phyloP scores from a whole-genome alignment of 2,113 vertebrate species.

The Plectropomus leopardus region DNA sequence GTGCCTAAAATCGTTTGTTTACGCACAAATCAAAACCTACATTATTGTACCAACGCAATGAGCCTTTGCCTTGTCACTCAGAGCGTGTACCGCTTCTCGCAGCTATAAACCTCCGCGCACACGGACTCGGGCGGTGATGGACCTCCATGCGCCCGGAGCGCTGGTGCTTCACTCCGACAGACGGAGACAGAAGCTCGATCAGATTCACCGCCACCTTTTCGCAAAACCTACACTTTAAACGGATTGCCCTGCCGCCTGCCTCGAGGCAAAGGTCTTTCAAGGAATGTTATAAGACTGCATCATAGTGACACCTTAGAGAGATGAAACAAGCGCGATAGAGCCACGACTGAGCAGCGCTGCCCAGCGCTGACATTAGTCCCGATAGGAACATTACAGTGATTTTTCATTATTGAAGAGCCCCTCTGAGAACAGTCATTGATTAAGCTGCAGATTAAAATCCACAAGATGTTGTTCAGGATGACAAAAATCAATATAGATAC shows the following conservation, averaged over 20 bases:
- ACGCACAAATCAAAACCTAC: not conserved
- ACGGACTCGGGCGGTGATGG: not conserved
- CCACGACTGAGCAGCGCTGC: not conserved
- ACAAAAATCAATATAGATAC: conserved; percentile 11
- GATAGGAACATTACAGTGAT: not conserved
- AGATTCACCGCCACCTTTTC: not conserved
- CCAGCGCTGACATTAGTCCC: not conserved
- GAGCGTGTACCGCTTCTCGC: not conserved
- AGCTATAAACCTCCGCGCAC: not conserved
- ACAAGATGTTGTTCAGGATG: conserved; percentile 16
- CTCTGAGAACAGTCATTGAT: conserved; percentile 21
- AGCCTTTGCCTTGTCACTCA: not conserved
- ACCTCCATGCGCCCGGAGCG: conserved; percentile 1
- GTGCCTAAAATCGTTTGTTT: conserved; percentile 28
- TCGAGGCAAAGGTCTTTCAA: not conserved
- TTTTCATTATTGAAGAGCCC: not conserved
- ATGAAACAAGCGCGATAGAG: not conserved
- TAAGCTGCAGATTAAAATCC: not conserved
- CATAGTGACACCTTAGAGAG: not conserved
- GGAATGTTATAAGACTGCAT: not conserved
- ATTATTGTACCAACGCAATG: not conserved
- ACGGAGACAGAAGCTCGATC: conserved; percentile 17
- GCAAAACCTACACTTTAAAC: not conserved
- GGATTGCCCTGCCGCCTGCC: too few relatives aligned
- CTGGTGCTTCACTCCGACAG: not conserved